Percentiles rank a stretch among this genome's conserved stretches.
phyloP scores from a whole-genome alignment of 2,113 vertebrate genomes.

The western clawed frog (Xenopus tropicalis) region DNA sequence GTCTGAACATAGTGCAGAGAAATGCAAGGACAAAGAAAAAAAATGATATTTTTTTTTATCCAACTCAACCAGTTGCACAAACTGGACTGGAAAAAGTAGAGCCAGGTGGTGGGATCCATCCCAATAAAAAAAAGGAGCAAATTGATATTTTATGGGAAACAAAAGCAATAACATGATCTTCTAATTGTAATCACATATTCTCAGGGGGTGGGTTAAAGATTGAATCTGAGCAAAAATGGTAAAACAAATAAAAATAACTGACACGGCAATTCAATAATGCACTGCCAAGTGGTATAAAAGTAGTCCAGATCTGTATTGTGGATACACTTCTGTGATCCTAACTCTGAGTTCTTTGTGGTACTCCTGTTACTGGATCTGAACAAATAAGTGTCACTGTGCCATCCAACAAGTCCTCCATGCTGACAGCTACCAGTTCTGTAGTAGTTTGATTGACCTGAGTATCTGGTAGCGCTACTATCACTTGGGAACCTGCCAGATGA shows the following conservation, averaged over 20 bases:
- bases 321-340: constrained; percentile 38
- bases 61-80: too few species aligned
- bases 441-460: constrained; percentile 50
- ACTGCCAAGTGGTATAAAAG: constrained; percentile 17
- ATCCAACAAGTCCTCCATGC: constrained; percentile 76
- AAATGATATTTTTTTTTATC: too few species aligned
- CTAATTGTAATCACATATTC: too few species aligned
- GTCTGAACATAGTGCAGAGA: too few species aligned
- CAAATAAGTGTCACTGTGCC: constrained; percentile 76
- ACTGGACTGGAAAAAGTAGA: too few species aligned
- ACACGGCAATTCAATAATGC: too few species aligned
- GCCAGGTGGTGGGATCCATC: too few species aligned
- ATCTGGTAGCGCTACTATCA: constrained; percentile 70
- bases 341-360: constrained; percentile 38
- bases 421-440: constrained; percentile 73
- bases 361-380: constrained; percentile 54
- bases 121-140: too few species aligned
- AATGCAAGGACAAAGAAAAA: too few species aligned
- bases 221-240: background rate
- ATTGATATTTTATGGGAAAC: too few species aligned
- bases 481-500: constrained; percentile 63
- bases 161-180: too few species aligned
- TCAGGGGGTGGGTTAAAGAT: too few species aligned
- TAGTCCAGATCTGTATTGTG: background rate
- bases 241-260: background rate